phyloP scores from a whole-genome alignment of 2,797 vertebrate species.

The Pelobates cultripes region DNA sequence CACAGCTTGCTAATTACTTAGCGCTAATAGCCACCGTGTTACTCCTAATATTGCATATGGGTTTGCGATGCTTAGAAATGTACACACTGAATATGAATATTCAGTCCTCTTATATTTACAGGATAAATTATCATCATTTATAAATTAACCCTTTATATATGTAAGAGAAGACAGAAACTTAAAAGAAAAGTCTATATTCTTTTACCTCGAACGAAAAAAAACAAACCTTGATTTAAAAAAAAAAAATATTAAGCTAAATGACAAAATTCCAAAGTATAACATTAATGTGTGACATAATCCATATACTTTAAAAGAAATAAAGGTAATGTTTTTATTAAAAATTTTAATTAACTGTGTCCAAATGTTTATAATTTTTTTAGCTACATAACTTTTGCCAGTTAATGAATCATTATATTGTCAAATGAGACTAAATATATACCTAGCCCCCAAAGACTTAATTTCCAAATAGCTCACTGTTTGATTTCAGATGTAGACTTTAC shows the following conservation, averaged over 20 bases:
- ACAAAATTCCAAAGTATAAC: conserved; percentile 17
- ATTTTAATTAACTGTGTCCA: not conserved
- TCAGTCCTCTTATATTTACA: no score
- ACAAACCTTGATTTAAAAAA: no score
- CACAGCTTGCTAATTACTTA: no score
- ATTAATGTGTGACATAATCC: not conserved
- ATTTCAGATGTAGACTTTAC: not conserved
- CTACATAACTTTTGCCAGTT: not conserved
- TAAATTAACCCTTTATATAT: no score
- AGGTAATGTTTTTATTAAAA: not conserved
- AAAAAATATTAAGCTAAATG: not conserved
- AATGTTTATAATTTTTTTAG: not conserved
- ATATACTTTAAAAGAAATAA: not conserved
- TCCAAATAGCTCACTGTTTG: not conserved
- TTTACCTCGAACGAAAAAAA: no score
- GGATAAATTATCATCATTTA: no score
- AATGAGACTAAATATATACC: not conserved
- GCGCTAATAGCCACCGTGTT: no score
- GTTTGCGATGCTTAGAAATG: no score
- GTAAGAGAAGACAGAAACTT: no score
- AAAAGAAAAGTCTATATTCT: no score
- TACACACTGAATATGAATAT: no score
- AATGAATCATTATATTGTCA: not conserved
- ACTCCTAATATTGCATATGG: no score
- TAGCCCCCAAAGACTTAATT: not conserved